These are phyloP conservation scores for Erannis defoliaria DNA, from an alignment of 2,888 invertebrate genomes.

Conservation along the genomic window DNA sequence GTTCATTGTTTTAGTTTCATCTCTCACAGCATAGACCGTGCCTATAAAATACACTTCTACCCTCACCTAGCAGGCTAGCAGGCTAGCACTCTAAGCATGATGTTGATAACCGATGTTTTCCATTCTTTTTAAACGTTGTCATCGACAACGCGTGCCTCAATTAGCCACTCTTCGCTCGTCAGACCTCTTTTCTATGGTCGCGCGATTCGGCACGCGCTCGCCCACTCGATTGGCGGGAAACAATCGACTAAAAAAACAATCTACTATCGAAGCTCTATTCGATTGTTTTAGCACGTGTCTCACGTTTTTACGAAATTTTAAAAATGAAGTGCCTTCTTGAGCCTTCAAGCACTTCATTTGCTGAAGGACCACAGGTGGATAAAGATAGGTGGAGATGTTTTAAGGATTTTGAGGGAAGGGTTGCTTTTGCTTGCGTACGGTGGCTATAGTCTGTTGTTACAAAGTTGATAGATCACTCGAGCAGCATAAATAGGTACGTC, in stretches of 20 bases:
- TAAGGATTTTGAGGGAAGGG: slow-evolving; percentile 2
- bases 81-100: slow-evolving; percentile 15
- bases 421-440: neutral
- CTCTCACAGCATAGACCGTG: no score
- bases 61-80: slow-evolving; percentile 1
- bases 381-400: no score
- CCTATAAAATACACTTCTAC: neutral
- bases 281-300: slow-evolving; percentile 50
- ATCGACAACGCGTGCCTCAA: slow-evolving; percentile 65
- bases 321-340: slow-evolving; percentile 21
- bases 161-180: slow-evolving; percentile 61
- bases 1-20: no score
- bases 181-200: slow-evolving; percentile 43
- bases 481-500: no score
- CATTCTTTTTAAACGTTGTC: slow-evolving; percentile 38
- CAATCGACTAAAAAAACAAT: slow-evolving; percentile 23
- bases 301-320: slow-evolving; percentile 29
- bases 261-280: slow-evolving; percentile 33
- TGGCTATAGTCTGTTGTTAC: neutral
- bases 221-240: slow-evolving; percentile 44
- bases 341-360: neutral
- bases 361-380: slow-evolving; percentile 35
- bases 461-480: neutral
- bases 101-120: slow-evolving; percentile 46
- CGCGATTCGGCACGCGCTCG: slow-evolving; percentile 54